Base-by-base conservation (phyloP, 1,140 invertebrate species). In the Drosophila truncata region DNA sequence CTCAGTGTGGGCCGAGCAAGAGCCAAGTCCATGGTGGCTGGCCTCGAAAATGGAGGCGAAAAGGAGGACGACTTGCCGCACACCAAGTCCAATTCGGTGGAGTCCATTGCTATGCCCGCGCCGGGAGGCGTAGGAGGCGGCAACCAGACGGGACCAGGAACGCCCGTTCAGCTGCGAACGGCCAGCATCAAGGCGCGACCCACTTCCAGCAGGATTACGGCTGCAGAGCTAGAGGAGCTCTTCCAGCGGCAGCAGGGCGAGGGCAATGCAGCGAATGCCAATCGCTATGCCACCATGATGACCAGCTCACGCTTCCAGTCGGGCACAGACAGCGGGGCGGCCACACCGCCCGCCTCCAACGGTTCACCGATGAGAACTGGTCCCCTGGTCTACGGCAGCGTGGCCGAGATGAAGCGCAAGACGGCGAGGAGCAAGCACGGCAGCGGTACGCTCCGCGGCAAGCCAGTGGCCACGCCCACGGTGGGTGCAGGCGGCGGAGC, bases 391-490 rank as follows among this genome's bases (percentile, higher is more conserved):
- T 99, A 98, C 25, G 97, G 97, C 46, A 98, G 97, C 92, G 97
- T 99, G 52, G 97, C 98, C 0, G 97, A 98, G 93, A 99, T 99
- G 98, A 99, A 99, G 93, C 95, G 97, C 35, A 93, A 93, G 55
- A 82, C 91, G 93, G 95, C 97, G 27, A 79, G 91, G 29, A 91
- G 76, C 69, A 90, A 83, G 65, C 67, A 88, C n/a, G 86, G 82
- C 52, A 92, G 77, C 27, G 91, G 91, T 39, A 93, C 92, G 0
- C 37, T 93, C 7, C 90, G 91, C 14, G 92, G 86, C 20, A 93
- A 93, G 44, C 92, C 92, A 78, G 94, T 77, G 80, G 65, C 93
- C 82, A 93, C 93, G 74, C 92, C 93, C 81, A 84, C 82, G 42
- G 59, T 93, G 23, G 81, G 62, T 1, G 76, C 62, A 2, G 71